Evolutionary conservation across 2,888 invertebrate species (phyloP), one percentile per base, ranked within the genome.

Genomic region (Catocala fraxini): DNA sequence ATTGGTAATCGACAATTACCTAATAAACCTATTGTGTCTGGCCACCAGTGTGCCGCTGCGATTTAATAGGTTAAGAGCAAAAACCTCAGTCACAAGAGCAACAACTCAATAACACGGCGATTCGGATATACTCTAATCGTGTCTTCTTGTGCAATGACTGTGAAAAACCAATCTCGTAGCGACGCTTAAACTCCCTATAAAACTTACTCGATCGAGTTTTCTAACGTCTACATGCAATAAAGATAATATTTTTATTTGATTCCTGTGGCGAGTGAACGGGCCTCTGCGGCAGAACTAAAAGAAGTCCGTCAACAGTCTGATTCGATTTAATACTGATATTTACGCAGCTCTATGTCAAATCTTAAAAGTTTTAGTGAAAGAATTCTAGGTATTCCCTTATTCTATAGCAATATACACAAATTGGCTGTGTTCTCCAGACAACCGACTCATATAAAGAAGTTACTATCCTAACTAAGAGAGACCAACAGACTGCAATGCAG

Each of bases 291-390:
- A 54, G 46, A 52, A 52, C 56, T 25, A 59, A 76, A 66, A 60
- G 66, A 60, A 69, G 56, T 59, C 58, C 56, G 46, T 35, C 51
- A 65, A 60, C 61, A 62, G 12, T 46, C 48, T 69, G 59, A 73
- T 76, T 54, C 66, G 61, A 76, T 73, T 69, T 73, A 62, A 53
- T 61, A 65, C 56, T 59, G 66, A 70, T 73, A 58, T 65, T 70
- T 61, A 55, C 4, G 11, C 34, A 12, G 12, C 4, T 25, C 1
- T 34, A 35, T 35, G 11, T 6, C 11, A 11, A n/a, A 5, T 5
- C 9, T 9, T 5, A 5, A 42, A 6, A 6, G 5, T 5, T 35
- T 35, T 6, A 35, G 35, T 7, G 35, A 35, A 35, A 35, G 35
- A 35, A 35, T 35, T 2, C 6, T 35, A 35, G 15, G 15, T 15